Evolutionary conservation across 2,797 vertebrate genomes (phyloP), one percentile per base, ranked within the genome.

Genomic region (Crypturellus tataupa): DNA sequence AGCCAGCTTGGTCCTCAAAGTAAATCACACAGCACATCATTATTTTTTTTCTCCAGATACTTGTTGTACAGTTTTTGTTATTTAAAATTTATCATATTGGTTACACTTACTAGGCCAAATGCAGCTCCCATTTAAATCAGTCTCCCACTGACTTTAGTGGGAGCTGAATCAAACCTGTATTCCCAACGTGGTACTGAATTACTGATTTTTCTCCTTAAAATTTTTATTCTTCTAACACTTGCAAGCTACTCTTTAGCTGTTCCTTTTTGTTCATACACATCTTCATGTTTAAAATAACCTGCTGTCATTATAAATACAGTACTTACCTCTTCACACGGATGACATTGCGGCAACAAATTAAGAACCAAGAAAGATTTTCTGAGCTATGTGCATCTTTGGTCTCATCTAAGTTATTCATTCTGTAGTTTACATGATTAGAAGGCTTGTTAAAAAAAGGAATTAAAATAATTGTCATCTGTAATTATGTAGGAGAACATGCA

Each of bases 401-500:
- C 46, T 96, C 78, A 94, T 89, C 85, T 62, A 83, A 70, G 46
- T 89, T 92, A 93, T 83, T 85, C 19, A 37, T 88, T 94, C 79
- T 91, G 58, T 70, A 93, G 81, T 93, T 95, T 94, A 88, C 17
- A 55, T 76, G 59, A 93, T 96, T 94, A 90, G 90, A 96, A 94
- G 81, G 46, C 73, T 95, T 94, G 44, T 90, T 85, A 31, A 88
- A 92, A 68, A 96, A 93, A 44, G 59, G 31, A 88, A 85, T 94
- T 93, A 92, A 91, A 89, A 60, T 86, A 94, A 95, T 95, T 96
- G 90, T 92, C 73, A 91, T 97, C 90, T 96, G 46, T 96, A 97
- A 97, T 97, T 97, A 97, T 1, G 17, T 79, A 86, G 90, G 82
- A 95, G 64, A 95, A 18, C 82, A 87, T 56, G 63, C 85, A 93